Evolutionary conservation across 2,797 vertebrate species (phyloP).

Genomic region (Neopelma chrysocephalum): DNA sequence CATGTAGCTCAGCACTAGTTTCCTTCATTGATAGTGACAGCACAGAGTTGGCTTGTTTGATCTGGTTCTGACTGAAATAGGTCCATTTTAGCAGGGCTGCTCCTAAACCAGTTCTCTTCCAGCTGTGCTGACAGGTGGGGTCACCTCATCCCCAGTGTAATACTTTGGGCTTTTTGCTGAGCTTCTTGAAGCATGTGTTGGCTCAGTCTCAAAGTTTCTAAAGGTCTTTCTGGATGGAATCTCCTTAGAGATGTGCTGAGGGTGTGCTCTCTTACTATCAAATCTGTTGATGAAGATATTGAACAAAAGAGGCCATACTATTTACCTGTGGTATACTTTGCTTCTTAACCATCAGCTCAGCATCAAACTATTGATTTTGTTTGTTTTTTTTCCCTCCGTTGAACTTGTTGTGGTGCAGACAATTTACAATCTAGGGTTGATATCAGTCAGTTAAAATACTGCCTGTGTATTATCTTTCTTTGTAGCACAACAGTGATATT

Average conservation of each 20-base stretch:
- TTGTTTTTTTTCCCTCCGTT: neutral
- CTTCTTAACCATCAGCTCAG: neutral
- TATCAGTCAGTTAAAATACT: neutral
- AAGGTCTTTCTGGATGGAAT: neutral
- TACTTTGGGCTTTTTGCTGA: neutral
- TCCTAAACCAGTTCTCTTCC: neutral
- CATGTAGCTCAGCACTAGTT: neutral
- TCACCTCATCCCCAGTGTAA: neutral
- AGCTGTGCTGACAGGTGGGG: neutral
- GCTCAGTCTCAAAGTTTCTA: neutral
- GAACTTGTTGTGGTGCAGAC: neutral
- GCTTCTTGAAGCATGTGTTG: neutral
- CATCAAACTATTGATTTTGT: neutral
- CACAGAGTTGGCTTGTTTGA: neutral
- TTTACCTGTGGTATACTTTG: neutral
- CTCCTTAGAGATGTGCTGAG: neutral
- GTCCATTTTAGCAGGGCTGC: neutral
- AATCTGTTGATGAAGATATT: neutral
- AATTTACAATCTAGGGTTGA: neutral
- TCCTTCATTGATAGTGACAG: neutral
- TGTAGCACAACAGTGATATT: neutral
- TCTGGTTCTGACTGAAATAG: neutral
- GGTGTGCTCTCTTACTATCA: neutral
- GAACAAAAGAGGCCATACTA: neutral
- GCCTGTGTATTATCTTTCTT: neutral